Evolutionary conservation across 2,888 invertebrate genomes (phyloP), one percentile per base, ranked within the genome.

Genomic region (Hecatera dysodea): DNA sequence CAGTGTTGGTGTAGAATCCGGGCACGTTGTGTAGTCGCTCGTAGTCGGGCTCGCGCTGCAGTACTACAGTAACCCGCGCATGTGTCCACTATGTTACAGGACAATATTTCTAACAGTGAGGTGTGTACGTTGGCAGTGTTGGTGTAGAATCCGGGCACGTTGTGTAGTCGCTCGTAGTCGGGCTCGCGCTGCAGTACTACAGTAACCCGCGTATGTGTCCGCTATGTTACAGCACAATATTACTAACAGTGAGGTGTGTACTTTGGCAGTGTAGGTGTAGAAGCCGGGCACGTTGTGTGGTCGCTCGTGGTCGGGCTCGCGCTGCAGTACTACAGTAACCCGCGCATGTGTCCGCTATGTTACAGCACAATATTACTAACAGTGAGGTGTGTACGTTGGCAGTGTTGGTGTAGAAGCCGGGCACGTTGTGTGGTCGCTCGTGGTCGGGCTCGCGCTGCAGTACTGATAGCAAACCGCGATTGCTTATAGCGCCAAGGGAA

Each of bases 401-500:
- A 33, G 86, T 78, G 82, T 89, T 91, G 80, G 92, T 89, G 85
- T 96, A 94, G 90, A 95, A 95, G 77, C 94, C 95, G 84, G 95
- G 95, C 88, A 95, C 94, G 89, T 95, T 93, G 88, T 93, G 95
- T 36, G 95, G 93, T 1, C 94, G 91, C 88, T 94, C 94, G 87
- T 90, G 92, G 29, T 94, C 94, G n/a, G 89, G 92, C 79, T 93
- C 93, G 70, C 94, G 92, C 83, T 89, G 89, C 78, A 91, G 84
- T 53, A 91, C 90, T 55, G 91, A 88, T 83, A 93, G 85, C 65
- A 94, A 88, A 6, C 90, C 93, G 79, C 95, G 94, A 80, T 88
- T 91, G 82, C 93, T 94, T 89, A 96, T 95, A 27, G 96, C 94
- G 69, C 96, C 95, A 80, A 96, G 87, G 1, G 96, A 96, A 0